Evolutionary conservation across 2,797 vertebrate species (phyloP), one percentile per base, ranked within the genome.

Genomic region (Zenarchopterus dispar): DNA sequence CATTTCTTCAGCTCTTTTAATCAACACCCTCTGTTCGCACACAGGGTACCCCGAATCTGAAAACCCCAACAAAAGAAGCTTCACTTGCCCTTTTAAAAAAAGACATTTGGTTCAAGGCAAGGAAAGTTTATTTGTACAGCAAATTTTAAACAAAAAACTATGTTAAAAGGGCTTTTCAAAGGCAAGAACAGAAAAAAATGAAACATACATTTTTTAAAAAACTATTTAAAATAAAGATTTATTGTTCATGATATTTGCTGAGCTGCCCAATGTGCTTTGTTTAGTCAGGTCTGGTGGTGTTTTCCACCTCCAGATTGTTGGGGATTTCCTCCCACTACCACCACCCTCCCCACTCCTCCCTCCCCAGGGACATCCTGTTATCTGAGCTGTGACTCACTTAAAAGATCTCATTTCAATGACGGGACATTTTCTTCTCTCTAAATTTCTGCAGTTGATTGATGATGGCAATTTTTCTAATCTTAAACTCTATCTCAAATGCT

Each of bases 281-380:
- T 76, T 71, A 49, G 9, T 56, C 67, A 75, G 47, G 18, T 71
- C 72, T 77, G 55, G 31, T 28, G 52, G 21, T 67, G 58, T 78
- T 82, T 81, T 82, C 62, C 61, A 42, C 55, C 39, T 67, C 44
- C 69, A 73, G 67, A 75, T 72, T 85, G 78, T 50, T 45, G 80
- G 88, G 86, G 82, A 73, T 90, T 91, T 89, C 87, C 82, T 82
- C 28, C 62, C 49, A 21, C 62, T 41, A 73, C 79, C 58, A 2
- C 33, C 8, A 11, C 24, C 62, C 49, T n/a, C n/a, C n/a, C n/a
- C n/a, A n/a, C n/a, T n/a, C 23, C 62, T 42, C 75, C 78, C n/a
- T n/a, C 58, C 3, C 36, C 11, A 5, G 33, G 75, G 80, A 63
- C 78, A 74, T 81, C 77, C 84, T 87, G 82, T 82, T 91, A 86